Evolutionary conservation across 2,113 vertebrate species (phyloP), one percentile per base, ranked within the genome.

Genomic region (Uria lomvia): DNA sequence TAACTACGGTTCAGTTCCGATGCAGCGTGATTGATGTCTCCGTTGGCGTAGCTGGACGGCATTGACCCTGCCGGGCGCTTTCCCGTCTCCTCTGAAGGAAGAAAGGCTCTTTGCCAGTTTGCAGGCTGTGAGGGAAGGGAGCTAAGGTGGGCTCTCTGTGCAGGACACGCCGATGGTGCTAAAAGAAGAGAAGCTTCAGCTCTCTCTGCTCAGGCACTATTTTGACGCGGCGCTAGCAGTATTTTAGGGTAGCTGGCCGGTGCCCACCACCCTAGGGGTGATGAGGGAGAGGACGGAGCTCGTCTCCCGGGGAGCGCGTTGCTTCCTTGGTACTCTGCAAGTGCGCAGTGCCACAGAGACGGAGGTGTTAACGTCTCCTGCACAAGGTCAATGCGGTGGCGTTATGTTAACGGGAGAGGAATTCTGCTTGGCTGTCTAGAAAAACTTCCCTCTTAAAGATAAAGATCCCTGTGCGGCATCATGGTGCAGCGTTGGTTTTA

Each of bases 1-100:
- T 85, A 97, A 97, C 92, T 17, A 81, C 3, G 63, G 94, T 94
- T 98, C 94, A 91, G 15, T 53, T 90, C 88, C 45, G 84, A 94
- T 3, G 32, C 73, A 58, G 92, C 27, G 20, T 74, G 96, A 97
- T 56, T 32, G 90, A 95, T 82, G 95, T 86, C n/a, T 85, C 71
- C 6, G 12, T 50, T 85, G 84, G 18, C 60, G 1, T 58, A 65
- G 94, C 89, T 18, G 63, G 63, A 36, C 30, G 88, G 65, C 53
- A 24, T n/a, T 67, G 26, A 18, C 75, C 86, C 70, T 24, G 58
- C 53, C 2, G 14, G 38, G 89, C 12, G 3, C 43, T 38, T 18
- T 20, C 52, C 60, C 15, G 8, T 2, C 40, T 36, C 32, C 30
- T 47, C 73, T 8, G 52, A 34, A 52, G 80, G 82, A 9, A 75